These are phyloP conservation scores for Drosophila ustulata DNA, from an alignment of 2,888 invertebrate genomes.

Conservation along the genomic window DNA sequence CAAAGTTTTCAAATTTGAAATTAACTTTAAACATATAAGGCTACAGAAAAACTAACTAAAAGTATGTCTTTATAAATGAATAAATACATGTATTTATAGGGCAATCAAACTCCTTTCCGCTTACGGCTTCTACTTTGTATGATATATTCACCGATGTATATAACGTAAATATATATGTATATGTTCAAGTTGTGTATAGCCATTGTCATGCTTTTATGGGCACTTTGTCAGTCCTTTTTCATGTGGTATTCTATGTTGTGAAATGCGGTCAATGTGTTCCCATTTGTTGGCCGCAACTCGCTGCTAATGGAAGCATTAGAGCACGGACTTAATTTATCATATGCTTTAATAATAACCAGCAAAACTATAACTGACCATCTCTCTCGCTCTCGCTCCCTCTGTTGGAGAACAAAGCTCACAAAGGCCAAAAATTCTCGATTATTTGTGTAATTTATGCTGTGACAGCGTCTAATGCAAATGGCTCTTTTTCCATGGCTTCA, in stretches of 20 bases:
- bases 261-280: conserved; percentile 11
- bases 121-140: neutral
- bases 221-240: conserved; percentile 7
- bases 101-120: too few species aligned
- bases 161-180: neutral
- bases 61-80: too few species aligned
- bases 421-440: conserved; percentile 18
- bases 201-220: neutral
- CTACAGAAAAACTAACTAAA: too few species aligned
- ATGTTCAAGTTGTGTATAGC: neutral
- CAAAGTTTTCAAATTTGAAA: too few species aligned
- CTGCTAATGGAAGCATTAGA: conserved; percentile 13
- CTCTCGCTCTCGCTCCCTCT: neutral
- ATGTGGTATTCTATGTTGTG: neutral
- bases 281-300: conserved; percentile 13
- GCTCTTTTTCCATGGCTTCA: conserved; percentile 3
- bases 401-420: conserved; percentile 8
- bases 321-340: conserved; percentile 20
- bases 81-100: too few species aligned
- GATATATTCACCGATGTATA: neutral
- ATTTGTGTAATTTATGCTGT: conserved; percentile 32
- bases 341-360: conserved; percentile 21
- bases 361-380: neutral
- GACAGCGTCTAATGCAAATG: conserved; percentile 30
- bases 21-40: too few species aligned